These are phyloP conservation scores for Loripinus fragilis DNA, from an alignment of 2,888 invertebrate genomes.

Conservation along the genomic window DNA sequence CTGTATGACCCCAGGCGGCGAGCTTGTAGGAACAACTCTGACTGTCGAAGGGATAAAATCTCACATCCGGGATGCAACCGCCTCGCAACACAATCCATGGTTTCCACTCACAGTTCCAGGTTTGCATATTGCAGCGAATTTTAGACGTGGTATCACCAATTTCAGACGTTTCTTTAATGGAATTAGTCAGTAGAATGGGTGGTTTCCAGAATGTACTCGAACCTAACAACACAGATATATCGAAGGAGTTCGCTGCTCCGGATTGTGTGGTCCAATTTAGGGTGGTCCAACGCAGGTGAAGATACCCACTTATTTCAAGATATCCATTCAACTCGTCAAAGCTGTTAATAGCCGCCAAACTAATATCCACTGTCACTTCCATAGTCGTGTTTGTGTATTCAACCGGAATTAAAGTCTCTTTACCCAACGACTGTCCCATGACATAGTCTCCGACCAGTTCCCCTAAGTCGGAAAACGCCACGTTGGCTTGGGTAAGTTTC, in stretches of 20 bases:
- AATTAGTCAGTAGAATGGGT: constrained; percentile 48
- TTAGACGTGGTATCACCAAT: constrained; percentile 46
- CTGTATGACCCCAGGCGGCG: constrained; percentile 45
- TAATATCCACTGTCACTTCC: constrained; percentile 34
- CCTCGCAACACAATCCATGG: constrained; percentile 46
- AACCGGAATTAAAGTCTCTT: constrained; percentile 35
- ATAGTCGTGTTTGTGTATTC: constrained; percentile 14
- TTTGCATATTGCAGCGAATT: constrained; percentile 33
- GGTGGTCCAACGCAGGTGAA: constrained; percentile 39
- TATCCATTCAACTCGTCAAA: constrained; percentile 55
- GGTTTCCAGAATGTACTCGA: constrained; percentile 47
- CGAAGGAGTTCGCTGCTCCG: neutral
- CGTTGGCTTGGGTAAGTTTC: neutral
- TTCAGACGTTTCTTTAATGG: constrained; percentile 35
- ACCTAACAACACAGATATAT: constrained; percentile 25
- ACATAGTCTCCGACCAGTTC: no score
- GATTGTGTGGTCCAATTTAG: no score
- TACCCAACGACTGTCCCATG: neutral
- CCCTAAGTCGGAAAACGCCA: neutral
- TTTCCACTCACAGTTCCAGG: constrained; percentile 40
- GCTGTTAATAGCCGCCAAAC: constrained; percentile 44
- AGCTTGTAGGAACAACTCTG: constrained; percentile 45
- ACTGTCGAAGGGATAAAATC: constrained; percentile 51
- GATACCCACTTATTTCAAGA: constrained; percentile 53
- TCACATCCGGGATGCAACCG: constrained; percentile 46